These are phyloP conservation scores for Microctenopoma stevenorrisi DNA, from an alignment of 2,797 vertebrate species.

Conservation along the genomic window DNA sequence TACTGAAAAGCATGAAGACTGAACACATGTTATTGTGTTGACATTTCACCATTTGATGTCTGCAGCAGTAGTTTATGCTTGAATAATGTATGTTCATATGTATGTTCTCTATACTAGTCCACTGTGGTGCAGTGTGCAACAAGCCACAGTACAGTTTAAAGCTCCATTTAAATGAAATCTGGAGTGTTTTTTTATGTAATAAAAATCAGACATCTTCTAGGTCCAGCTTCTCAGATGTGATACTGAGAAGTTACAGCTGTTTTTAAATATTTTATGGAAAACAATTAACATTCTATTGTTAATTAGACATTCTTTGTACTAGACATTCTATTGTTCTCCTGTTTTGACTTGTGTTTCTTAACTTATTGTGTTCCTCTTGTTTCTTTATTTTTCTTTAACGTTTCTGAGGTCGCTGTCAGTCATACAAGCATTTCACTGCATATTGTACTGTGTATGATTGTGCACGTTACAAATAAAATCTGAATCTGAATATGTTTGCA, in stretches of 20 bases:
- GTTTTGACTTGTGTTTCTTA: no score
- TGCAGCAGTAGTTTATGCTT: conserved; percentile 29
- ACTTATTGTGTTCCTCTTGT: no score
- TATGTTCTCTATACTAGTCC: background rate
- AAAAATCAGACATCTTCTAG: background rate
- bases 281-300: background rate
- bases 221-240: background rate
- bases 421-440: no score
- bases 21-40: conserved; percentile 41
- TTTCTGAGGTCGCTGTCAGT: no score
- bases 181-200: background rate
- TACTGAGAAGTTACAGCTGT: background rate
- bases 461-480: no score
- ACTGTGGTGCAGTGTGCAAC: background rate
- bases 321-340: no score
- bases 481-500: no score
- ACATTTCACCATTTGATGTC: conserved; percentile 24
- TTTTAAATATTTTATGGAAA: background rate
- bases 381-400: no score
- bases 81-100: conserved; percentile 6
- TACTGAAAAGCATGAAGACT: conserved; percentile 21
- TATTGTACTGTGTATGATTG: no score
- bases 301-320: no score
- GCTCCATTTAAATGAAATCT: background rate
- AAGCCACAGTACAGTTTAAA: background rate